Percentiles rank a stretch among this genome's conserved stretches.
phyloP scores from a whole-genome alignment of 2,888 invertebrate genomes.

The Miltochrista miniata region DNA sequence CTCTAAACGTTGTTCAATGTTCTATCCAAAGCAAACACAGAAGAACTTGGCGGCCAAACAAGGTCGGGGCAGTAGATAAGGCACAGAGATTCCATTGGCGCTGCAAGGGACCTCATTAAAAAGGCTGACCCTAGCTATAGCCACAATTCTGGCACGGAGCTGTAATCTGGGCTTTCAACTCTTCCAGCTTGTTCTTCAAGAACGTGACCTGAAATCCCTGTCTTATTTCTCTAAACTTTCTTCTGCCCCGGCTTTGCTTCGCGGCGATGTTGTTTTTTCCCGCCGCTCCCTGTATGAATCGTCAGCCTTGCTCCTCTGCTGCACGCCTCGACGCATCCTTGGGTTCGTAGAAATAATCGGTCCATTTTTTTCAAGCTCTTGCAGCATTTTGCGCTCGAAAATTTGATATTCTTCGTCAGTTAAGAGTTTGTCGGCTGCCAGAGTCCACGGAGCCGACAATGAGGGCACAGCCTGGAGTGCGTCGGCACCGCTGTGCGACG shows the following conservation, averaged over 20 bases:
- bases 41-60: too few relatives aligned
- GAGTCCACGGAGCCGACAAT: too few relatives aligned
- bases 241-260: conserved; percentile 94
- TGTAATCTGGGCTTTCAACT: background rate
- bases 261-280: conserved; percentile 96
- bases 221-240: conserved; percentile 95
- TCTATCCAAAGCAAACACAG: too few relatives aligned
- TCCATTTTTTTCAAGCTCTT: background rate
- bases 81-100: too few relatives aligned
- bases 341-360: background rate
- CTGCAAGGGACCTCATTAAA: too few relatives aligned
- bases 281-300: conserved; percentile 95
- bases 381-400: background rate
- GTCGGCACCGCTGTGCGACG: too few relatives aligned
- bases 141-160: background rate
- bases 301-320: conserved; percentile 42
- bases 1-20: too few relatives aligned
- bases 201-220: conserved; percentile 59
- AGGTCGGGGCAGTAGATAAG: too few relatives aligned
- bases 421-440: too few relatives aligned
- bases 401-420: background rate
- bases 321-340: conserved; percentile 87
- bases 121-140: too few relatives aligned
- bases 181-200: background rate
- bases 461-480: too few relatives aligned